Percentiles rank a stretch among this genome's conserved stretches.
Evolutionary conservation across 2,888 invertebrate genomes (phyloP).

Genomic region (Eupithecia tripunctaria): DNA sequence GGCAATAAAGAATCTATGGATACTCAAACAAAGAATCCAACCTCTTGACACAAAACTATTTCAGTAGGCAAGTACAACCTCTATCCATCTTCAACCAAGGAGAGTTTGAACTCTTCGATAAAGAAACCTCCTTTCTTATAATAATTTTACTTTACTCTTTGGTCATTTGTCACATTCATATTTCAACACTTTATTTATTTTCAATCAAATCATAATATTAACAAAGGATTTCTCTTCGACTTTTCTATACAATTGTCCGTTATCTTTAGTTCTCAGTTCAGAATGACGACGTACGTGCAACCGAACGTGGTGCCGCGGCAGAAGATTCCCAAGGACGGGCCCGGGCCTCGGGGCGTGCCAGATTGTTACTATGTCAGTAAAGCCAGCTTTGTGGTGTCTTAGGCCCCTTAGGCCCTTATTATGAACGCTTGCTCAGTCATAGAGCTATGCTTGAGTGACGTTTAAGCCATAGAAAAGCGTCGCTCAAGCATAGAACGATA

Average conservation of each 20-base stretch:
- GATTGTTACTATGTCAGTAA: constrained; percentile 74
- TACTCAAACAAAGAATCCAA: too few relatives aligned
- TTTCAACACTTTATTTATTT: neutral
- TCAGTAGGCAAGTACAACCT: too few relatives aligned
- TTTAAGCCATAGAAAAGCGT: too few relatives aligned
- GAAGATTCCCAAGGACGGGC: constrained; percentile 69
- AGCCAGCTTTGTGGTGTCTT: too few relatives aligned
- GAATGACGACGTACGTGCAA: neutral
- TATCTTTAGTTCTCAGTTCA: neutral
- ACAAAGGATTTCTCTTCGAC: neutral
- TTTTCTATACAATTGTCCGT: neutral
- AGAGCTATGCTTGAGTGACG: too few relatives aligned
- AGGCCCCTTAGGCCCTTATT: too few relatives aligned
- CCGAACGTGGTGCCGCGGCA: constrained; percentile 40
- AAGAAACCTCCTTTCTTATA: too few relatives aligned
- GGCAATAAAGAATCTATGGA: too few relatives aligned
- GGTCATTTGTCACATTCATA: neutral
- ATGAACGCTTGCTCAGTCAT: too few relatives aligned
- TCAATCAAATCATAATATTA: neutral
- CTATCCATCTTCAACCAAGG: neutral
- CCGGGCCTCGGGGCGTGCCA: constrained; percentile 67
- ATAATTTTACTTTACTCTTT: too few relatives aligned
- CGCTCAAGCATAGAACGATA: too few relatives aligned
- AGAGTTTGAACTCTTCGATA: neutral
- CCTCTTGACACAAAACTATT: too few relatives aligned